Evolutionary conservation across 2,113 vertebrate species (phyloP), one percentile per base, ranked within the genome.

Genomic region (Pyxicephalus adspersus): DNA sequence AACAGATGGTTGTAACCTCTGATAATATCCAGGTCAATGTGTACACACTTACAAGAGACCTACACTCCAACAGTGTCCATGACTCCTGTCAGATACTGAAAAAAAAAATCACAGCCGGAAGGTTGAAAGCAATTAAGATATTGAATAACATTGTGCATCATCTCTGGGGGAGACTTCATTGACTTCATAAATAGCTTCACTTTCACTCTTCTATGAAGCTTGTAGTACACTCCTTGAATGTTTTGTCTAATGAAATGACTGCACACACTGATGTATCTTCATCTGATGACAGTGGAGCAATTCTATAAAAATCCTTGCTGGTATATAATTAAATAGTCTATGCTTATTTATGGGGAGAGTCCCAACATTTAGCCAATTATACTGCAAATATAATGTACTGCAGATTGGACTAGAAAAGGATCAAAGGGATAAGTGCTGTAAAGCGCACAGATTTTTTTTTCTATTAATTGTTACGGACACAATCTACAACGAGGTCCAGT

Each of bases 131-230:
- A 63, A 68, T 85, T 19, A 80, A 73, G 5, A 60, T 85, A 67
- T 77, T 70, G 79, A 64, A 71, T 79, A 64, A 82, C 85, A 76
- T 68, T 7, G 83, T 81, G 58, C 73, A 81, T 65, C 67, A 78
- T 78, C 73, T 29, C 45, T 83, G 26, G 77, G 80, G 72, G 45
- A 82, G 84, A 67, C 66, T 6, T 75, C 83, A 80, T 81, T 74
- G 6, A 80, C 25, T 74, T 54, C 3, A 19, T 64, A 84, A 55
- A 66, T 75, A 11, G 60, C 38, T 1, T 63, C n/a, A n/a, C 38
- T 64, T 72, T 2, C 50, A 17, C 19, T 16, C 67, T 63, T 71
- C 6, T 50, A 58, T 51, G 55, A 71, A 71, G 55, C 31, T 73
- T 74, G 73, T 55, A 64, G 15, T 22, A 20, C 26, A 3, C 38